Evolutionary conservation across 37 sponge, comb jelly and placozoan species (phyloP), one percentile per base, ranked within the genome.

Genomic region (Agelas oroides): DNA sequence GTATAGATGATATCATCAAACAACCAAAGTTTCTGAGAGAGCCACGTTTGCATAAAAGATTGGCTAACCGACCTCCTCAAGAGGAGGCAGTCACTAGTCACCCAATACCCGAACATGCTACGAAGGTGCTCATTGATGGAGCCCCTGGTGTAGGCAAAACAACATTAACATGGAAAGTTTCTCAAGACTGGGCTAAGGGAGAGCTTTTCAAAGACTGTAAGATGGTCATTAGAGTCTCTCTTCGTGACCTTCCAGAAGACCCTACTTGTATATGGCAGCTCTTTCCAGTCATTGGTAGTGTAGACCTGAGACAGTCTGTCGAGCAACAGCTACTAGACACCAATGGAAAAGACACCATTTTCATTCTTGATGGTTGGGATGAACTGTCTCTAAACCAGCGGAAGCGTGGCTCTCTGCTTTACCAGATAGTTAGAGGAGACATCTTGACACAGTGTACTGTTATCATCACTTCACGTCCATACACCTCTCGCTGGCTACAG

Each of bases 281-380:
- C n/a, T n/a, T n/a, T n/a, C n/a, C n/a, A n/a, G n/a, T n/a, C n/a
- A n/a, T n/a, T n/a, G n/a, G n/a, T n/a, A n/a, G n/a, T n/a, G n/a
- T n/a, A 46, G 46, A 46, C 3, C 6, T 46, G 46, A 46, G 46
- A 25, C 20, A 38, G 5, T 3, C 53, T 30, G 74, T 73, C 1
- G 55, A 5, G 11, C 3, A 38, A 5, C 5, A 18, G 2, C 5
- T 73, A 27, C 11, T 56, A 19, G 35, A 31, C 20, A 76, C 34
- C 20, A 18, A 35, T 58, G 76, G 76, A 16, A 27, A 27, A 58
- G 59, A 58, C 25, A 25, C 56, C n/a, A 58, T 76, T 27, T 31
- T 76, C 28, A 58, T 76, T n/a, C 54, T 76, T 76, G 76, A 76
- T 30, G 76, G 76, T 3, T 76, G 17, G 53, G 76, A 76, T 56